A percentile compares a stretch with the other conserved stretches of the same genome.
These are phyloP conservation scores for Leptodactylus fuscus DNA, from an alignment of 2,113 vertebrate species.

Conservation along the genomic window DNA sequence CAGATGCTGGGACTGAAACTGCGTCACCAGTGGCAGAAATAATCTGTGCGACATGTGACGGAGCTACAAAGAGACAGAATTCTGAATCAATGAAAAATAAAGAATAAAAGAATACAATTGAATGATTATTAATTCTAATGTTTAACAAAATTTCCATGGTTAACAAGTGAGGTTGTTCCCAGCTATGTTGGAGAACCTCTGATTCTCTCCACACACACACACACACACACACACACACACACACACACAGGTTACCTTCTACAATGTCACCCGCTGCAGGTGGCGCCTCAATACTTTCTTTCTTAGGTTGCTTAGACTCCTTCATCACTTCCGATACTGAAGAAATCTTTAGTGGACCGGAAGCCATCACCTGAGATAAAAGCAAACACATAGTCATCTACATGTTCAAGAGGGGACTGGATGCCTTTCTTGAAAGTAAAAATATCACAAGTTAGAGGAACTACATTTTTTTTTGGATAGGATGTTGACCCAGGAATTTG, in stretches of 20 bases:
- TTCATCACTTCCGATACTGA: slow-evolving; percentile 82
- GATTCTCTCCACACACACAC: neutral
- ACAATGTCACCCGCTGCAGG: slow-evolving; percentile 70
- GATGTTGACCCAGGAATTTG: no score
- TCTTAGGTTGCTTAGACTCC: slow-evolving; percentile 78
- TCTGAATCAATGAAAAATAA: neutral
- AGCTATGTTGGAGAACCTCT: no score
- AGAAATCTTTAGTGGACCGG: slow-evolving; percentile 80
- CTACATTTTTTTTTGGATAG: no score
- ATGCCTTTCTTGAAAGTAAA: no score
- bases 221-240: no score
- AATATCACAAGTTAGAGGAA: no score
- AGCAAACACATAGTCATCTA: neutral
- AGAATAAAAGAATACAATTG: neutral
- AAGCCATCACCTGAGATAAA: slow-evolving; percentile 66
- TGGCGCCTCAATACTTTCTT: slow-evolving; percentile 68
- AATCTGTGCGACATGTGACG: slow-evolving; percentile 87
- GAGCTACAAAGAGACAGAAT: slow-evolving; percentile 74
- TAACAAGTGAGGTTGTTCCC: no score
- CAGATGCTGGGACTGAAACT: slow-evolving; percentile 84
- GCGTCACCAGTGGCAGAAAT: slow-evolving; percentile 91
- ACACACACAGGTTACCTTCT: slow-evolving; percentile 76
- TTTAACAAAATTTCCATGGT: no score
- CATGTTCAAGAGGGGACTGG: no score
- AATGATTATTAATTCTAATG: no score